phyloP scores from a whole-genome alignment of 2,113 vertebrate genomes.

The Colinus virginianus region DNA sequence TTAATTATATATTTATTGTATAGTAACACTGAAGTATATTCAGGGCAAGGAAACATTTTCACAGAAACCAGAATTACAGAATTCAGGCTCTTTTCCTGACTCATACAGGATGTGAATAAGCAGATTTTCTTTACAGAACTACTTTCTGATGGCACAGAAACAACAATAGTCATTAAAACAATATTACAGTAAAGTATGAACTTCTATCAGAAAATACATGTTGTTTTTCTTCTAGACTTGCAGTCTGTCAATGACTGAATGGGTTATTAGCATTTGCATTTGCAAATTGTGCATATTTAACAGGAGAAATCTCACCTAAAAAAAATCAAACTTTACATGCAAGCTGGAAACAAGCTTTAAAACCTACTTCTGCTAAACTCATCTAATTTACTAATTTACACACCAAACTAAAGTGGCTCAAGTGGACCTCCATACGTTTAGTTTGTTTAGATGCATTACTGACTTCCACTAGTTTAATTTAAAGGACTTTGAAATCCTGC shows the following conservation, averaged over 20 bases:
- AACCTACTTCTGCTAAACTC: not conserved
- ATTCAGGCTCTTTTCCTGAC: not conserved
- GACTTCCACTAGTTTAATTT: not conserved
- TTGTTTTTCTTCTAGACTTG: not conserved
- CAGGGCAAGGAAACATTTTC: not conserved
- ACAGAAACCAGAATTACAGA: not conserved
- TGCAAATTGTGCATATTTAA: not conserved
- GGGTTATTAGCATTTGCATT: not conserved
- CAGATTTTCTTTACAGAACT: conserved; percentile 12
- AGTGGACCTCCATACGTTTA: not conserved
- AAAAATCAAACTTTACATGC: not conserved
- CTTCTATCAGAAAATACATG: not conserved
- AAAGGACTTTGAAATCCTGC: not conserved
- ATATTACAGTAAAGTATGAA: not conserved
- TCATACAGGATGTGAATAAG: conserved; percentile 23
- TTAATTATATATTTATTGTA: not conserved
- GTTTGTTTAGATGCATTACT: not conserved
- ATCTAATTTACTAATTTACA: not conserved
- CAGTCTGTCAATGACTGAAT: not conserved
- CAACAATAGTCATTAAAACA: not conserved
- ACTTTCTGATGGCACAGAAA: not conserved
- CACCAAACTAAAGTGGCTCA: not conserved
- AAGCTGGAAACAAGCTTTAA: not conserved
- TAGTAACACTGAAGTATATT: not conserved
- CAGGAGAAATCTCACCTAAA: not conserved